Base-by-base conservation (phyloP, 2,888 invertebrate genomes). In the Cactoblastis cactorum region DNA sequence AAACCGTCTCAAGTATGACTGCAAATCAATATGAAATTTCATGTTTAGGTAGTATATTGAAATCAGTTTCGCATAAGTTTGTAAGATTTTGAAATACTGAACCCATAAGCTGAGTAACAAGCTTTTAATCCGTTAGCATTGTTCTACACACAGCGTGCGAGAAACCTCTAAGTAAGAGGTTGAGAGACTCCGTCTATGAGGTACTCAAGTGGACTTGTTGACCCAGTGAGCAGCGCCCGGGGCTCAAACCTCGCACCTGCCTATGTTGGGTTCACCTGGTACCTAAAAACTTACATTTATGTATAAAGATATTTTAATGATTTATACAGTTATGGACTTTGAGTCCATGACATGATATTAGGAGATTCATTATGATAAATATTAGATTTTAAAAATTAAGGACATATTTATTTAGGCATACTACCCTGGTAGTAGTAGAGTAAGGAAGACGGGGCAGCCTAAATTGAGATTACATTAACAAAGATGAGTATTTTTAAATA, bases 171-270 rank as follows among this genome's bases (percentile, higher is more conserved):
- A 82, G 79, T 79, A 78, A 83, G 83, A 81, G 77, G 74, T 74
- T 76, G 76, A 80, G 77, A 77, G 78, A 75, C 77, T 76, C 65
- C 66, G 69, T 73, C 74, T 70, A 72, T 59, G 71, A 73, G 74
- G 71, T 73, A 70, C 83, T 83, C 66, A 66, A 81, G 74, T 67
- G 70, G 79, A 77, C 80, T 77, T 83, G 79, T 87, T 86, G 86
- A 87, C 86, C 86, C 72, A 86, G 73, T 83, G 75, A 62, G 74
- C 73, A 73, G 61, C 68, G 82, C 80, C 79, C 59, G 71, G 69
- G 77, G 83, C 79, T 70, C 71, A 75, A 79, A 76, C 76, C 80
- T 75, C 65, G 66, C 71, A 80, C 77, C 78, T 80, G 74, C 70
- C 68, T 39, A 62, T 65, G 57, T 64, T 71, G 71, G 71, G 63